A percentile compares a stretch with the other conserved stretches of the same genome.
phyloP scores from a whole-genome alignment of 2,113 vertebrate species.

The Erythrolamprus reginae region DNA sequence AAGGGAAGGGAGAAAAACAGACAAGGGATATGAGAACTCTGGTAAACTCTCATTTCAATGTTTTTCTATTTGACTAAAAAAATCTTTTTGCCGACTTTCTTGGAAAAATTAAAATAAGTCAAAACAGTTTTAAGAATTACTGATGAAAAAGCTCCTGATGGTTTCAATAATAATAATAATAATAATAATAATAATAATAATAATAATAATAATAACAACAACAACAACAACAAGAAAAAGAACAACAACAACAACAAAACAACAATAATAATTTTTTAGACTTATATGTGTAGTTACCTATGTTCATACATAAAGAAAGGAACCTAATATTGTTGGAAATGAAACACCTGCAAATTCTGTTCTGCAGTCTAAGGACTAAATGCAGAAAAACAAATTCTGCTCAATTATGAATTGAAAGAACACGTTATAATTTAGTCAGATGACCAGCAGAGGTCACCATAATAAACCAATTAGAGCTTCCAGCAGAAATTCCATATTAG shows the following conservation, averaged over 20 bases:
- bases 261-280: no score
- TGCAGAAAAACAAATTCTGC: not conserved
- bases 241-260: no score
- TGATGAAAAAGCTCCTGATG: not conserved
- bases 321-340: not conserved
- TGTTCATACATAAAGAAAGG: not conserved
- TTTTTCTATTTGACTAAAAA: not conserved
- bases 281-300: no score
- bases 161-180: no score
- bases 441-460: not conserved
- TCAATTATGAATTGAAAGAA: not conserved
- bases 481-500: not conserved
- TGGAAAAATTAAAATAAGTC: not conserved
- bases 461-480: not conserved
- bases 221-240: no score
- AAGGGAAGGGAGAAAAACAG: conserved; percentile 53
- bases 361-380: not conserved
- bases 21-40: conserved; percentile 27
- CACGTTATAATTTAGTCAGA: not conserved
- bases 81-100: not conserved
- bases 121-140: not conserved
- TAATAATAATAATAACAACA: no score
- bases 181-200: no score
- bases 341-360: not conserved
- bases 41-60: conserved; percentile 33